Conservation (phyloP, 2,113 vertebrate species). For the Eleginops maclovinus region DNA sequence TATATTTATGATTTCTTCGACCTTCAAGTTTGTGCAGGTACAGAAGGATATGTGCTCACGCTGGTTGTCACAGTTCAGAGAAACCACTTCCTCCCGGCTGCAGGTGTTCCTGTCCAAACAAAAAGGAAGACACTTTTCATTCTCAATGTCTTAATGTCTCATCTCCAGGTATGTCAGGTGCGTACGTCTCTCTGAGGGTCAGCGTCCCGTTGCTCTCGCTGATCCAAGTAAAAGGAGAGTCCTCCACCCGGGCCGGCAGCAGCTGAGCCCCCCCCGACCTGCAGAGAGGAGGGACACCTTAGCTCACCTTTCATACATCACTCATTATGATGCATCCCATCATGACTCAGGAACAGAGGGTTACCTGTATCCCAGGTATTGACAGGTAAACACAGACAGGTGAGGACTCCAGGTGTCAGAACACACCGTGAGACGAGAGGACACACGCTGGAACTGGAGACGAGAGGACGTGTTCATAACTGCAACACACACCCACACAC, state of each 20-base stretch:
- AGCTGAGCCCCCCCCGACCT: slow-evolving; percentile 80
- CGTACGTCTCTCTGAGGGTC: slow-evolving; percentile 71
- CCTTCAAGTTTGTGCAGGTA: no score
- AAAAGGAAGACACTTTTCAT: background rate
- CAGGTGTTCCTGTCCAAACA: slow-evolving; percentile 84
- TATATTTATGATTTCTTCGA: no score
- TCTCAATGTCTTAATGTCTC: no score
- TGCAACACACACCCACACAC: slow-evolving; percentile 39
- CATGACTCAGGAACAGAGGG: background rate
- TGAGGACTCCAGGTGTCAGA: slow-evolving; percentile 82
- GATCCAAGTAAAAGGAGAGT: slow-evolving; percentile 83
- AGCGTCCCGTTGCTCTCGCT: slow-evolving; percentile 75
- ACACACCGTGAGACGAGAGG: slow-evolving; percentile 69
- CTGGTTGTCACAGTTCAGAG: slow-evolving; percentile 86
- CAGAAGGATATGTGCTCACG: slow-evolving; percentile 81
- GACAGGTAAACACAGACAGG: slow-evolving; percentile 85
- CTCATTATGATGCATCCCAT: no score
- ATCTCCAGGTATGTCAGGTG: background rate
- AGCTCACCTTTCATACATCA: no score
- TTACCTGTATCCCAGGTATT: slow-evolving; percentile 82
- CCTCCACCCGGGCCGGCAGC: slow-evolving; percentile 53
- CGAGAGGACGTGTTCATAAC: slow-evolving; percentile 55
- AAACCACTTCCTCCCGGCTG: slow-evolving; percentile 76
- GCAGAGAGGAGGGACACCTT: background rate
- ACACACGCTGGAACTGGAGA: slow-evolving; percentile 62